Evolutionary conservation across 2,888 invertebrate genomes (phyloP).

Genomic region (Napeogenes sylphis): DNA sequence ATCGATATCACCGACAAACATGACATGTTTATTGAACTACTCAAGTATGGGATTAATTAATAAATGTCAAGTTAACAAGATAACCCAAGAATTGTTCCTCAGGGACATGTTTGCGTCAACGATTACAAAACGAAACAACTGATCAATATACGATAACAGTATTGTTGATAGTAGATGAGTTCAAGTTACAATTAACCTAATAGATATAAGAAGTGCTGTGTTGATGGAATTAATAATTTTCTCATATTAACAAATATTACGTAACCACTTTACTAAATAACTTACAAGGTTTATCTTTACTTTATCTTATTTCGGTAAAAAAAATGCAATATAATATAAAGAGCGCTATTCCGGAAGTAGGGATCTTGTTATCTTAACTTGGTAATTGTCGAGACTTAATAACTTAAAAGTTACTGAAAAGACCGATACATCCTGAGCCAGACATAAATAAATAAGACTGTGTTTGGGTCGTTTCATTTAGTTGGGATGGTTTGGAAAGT

Average conservation of each 20-base stretch:
- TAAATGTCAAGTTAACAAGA: conserved; percentile 45
- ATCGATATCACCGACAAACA: conserved; percentile 18
- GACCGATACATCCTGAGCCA: conserved; percentile 35
- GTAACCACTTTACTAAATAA: conserved; percentile 6
- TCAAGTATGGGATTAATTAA: conserved; percentile 49
- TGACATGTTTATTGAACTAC: conserved; percentile 20
- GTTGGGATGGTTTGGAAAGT: conserved; percentile 52
- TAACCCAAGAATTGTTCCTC: conserved; percentile 56
- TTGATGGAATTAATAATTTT: conserved; percentile 28
- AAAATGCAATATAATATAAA: no score
- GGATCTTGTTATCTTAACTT: no score
- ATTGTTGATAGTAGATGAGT: conserved; percentile 49
- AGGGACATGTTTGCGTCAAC: conserved; percentile 60
- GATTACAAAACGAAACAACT: conserved; percentile 42
- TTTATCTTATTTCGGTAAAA: no score
- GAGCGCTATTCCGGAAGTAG: no score
- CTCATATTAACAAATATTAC: conserved; percentile 15
- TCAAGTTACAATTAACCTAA: conserved; percentile 59
- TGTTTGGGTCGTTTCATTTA: conserved; percentile 59
- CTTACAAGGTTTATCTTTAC: neutral
- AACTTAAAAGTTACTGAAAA: conserved; percentile 24
- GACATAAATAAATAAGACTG: conserved; percentile 52
- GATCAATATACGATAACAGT: conserved; percentile 42
- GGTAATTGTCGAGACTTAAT: neutral
- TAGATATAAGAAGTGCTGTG: conserved; percentile 40